Evolutionary conservation across 2,113 vertebrate species (phyloP), one percentile per base, ranked within the genome.

Genomic region (Cepphus grylle): DNA sequence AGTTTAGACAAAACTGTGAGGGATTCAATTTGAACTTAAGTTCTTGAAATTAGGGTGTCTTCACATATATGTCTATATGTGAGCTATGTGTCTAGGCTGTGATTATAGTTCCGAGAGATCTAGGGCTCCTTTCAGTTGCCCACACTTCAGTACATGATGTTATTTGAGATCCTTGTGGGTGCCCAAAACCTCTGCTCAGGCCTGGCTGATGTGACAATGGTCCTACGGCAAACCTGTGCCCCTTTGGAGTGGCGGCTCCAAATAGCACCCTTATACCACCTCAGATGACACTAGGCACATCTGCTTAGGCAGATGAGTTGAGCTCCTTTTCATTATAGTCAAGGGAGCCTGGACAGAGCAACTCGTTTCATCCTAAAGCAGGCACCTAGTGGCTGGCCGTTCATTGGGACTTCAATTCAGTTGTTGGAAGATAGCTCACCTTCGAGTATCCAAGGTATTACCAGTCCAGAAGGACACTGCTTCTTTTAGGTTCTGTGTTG

Each of bases 301-400:
- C 45, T 61, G 18, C 26, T 49, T n/a, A 32, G 20, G 52, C 36
- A 71, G 26, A 15, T 66, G 26, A 66, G 36, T 47, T 42, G 36
- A 61, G 8, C 8, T 19, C 13, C 15, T 77, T 17, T 63, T 63
- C 25, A 27, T 50, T 69, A 21, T 15, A 59, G 56, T 26, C 42
- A 77, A 52, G n/a, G 21, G 25, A 67, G 4, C 32, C 20, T 53
- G 70, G 23, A 22, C 4, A 47, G 36, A 80, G 25, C 0, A 0
- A 72, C 49, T 70, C 1, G 12, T 81, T 73, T 73, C 5, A 73
- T 70, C 36, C 27, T 61, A 36, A 70, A 73, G 34, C 12, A 43
- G 29, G 34, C 12, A 25, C 9, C 14, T n/a, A 52, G 40, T 38
- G 1, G 8, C 20, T 74, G 34, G 34, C 15, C 2, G 1, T 84